These are phyloP conservation scores for Choloepus hoffmanni DNA, from an alignment of 2,113 vertebrate genomes.

Conservation along the genomic window DNA sequence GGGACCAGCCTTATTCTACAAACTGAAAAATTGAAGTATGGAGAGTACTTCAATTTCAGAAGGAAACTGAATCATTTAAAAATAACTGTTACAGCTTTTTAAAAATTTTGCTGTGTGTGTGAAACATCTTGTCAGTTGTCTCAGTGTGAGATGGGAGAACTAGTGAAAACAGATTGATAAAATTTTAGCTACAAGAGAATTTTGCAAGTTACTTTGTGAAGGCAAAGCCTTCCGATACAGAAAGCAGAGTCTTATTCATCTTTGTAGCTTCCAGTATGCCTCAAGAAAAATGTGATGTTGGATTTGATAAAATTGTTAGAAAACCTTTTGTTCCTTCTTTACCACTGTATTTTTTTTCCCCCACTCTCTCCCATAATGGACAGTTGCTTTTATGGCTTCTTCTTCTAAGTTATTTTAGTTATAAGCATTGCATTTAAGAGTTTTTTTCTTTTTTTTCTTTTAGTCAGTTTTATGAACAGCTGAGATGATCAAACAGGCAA, in stretches of 20 bases:
- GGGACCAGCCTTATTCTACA: background rate
- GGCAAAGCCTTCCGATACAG: background rate
- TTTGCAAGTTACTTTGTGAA: background rate
- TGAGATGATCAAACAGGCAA: background rate
- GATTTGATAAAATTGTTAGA: background rate
- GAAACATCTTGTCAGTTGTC: background rate
- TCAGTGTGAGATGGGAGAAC: background rate
- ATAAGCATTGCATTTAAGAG: background rate
- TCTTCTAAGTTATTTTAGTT: conserved; percentile 24
- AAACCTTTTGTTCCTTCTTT: background rate
- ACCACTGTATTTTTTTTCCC: background rate
- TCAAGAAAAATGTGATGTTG: background rate
- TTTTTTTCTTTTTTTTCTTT: background rate
- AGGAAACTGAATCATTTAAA: conserved; percentile 16
- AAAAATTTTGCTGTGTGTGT: background rate
- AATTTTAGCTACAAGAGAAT: background rate
- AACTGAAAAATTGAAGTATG: background rate
- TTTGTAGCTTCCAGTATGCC: background rate
- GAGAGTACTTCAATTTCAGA: background rate
- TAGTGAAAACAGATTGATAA: background rate
- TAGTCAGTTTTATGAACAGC: conserved; percentile 33
- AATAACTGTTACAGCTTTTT: background rate
- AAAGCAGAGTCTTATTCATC: background rate
- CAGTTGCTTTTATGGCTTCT: background rate
- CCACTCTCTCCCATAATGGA: background rate